A percentile compares a stretch with the other conserved stretches of the same genome.
phyloP scores from a whole-genome alignment of 2,888 invertebrate genomes.

The Lissocephala sabroskyi region DNA sequence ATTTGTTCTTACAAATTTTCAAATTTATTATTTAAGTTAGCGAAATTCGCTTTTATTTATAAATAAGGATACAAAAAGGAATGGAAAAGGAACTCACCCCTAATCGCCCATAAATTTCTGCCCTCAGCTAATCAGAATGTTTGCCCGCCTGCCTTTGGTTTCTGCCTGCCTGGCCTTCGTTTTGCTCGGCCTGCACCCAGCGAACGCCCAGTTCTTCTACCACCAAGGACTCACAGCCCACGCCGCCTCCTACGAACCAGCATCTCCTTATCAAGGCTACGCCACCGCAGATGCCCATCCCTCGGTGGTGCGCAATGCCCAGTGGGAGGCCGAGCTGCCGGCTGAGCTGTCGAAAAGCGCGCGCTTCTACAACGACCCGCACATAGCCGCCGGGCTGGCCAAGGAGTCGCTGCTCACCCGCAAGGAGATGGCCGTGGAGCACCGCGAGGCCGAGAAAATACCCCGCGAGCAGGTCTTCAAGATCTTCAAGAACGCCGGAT shows the following conservation, averaged over 20 bases:
- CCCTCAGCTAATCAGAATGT: too few relatives aligned
- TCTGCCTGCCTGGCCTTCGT: slow-evolving; percentile 26
- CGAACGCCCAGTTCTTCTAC: slow-evolving; percentile 57
- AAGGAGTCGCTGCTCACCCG: slow-evolving; percentile 85
- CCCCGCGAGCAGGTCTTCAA: slow-evolving; percentile 83
- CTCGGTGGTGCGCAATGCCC: slow-evolving; percentile 81
- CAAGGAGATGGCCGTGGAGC: slow-evolving; percentile 84
- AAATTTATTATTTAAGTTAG: too few relatives aligned
- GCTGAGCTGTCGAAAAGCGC: slow-evolving; percentile 75
- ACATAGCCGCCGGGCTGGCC: slow-evolving; percentile 81
- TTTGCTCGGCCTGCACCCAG: slow-evolving; percentile 5
- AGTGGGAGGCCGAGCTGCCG: slow-evolving; percentile 82
- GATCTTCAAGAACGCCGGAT: slow-evolving; percentile 83
- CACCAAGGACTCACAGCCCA: slow-evolving; percentile 36
- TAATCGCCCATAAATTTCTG: too few relatives aligned
- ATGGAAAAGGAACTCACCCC: too few relatives aligned
- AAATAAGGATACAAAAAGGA: too few relatives aligned
- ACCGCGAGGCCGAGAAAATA: slow-evolving; percentile 87
- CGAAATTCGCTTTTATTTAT: too few relatives aligned
- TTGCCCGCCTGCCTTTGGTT: slow-evolving; percentile 27
- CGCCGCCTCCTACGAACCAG: slow-evolving; percentile 22
- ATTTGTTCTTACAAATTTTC: too few relatives aligned
- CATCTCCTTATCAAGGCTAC: slow-evolving; percentile 47
- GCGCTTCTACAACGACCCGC: slow-evolving; percentile 84
- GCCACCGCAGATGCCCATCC: slow-evolving; percentile 76